Evolutionary conservation across 2,888 invertebrate species (phyloP).

Genomic region (Ferdinandea cuprea): DNA sequence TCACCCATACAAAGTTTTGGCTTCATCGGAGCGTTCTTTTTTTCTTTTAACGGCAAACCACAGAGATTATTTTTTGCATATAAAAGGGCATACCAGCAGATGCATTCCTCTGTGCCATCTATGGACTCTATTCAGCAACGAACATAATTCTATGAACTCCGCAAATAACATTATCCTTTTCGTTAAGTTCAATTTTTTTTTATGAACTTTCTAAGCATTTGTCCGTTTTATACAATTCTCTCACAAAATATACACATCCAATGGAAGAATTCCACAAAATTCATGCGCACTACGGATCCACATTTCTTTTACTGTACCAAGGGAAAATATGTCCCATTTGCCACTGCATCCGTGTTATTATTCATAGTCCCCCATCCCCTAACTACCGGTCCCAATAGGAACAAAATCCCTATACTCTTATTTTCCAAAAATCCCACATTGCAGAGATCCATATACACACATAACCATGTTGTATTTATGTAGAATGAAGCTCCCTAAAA

Average conservation of each 20-base stretch:
- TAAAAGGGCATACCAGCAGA: not conserved
- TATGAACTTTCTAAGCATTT: constrained; percentile 17
- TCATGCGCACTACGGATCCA: constrained; percentile 33
- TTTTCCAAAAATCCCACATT: not conserved
- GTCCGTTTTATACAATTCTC: not conserved
- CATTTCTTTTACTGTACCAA: not conserved
- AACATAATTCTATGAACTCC: constrained; percentile 13
- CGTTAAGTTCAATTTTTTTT: constrained; percentile 45
- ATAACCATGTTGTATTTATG: not conserved
- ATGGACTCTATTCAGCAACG: constrained; percentile 11
- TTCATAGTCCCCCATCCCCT: constrained; percentile 35
- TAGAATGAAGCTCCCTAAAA: constrained; percentile 9
- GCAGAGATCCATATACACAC: constrained; percentile 3
- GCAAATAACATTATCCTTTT: constrained; percentile 41
- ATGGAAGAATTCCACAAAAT: constrained; percentile 5
- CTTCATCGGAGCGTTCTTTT: no score
- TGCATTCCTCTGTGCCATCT: constrained; percentile 35
- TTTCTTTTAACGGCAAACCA: no score
- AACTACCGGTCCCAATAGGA: constrained; percentile 19
- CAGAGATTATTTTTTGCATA: not conserved
- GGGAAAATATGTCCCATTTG: constrained; percentile 27
- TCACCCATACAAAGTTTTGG: no score
- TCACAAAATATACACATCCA: constrained; percentile 10
- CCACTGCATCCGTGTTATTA: constrained; percentile 37
- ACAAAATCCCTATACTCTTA: constrained; percentile 29